These are phyloP conservation scores for Cairina moschata DNA, from an alignment of 2,113 vertebrate species.

Conservation along the genomic window DNA sequence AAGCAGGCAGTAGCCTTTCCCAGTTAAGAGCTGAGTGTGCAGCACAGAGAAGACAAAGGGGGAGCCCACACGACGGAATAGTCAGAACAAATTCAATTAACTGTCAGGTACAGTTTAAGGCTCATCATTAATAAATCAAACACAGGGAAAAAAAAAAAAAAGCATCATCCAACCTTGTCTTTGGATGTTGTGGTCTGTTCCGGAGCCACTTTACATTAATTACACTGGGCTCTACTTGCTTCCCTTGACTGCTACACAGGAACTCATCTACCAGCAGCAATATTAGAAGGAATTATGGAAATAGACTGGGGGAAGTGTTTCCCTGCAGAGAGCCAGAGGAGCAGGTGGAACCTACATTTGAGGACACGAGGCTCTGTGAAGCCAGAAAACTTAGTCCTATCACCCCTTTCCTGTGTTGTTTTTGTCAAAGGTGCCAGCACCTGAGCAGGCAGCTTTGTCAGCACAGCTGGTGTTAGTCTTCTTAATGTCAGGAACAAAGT, in stretches of 20 bases:
- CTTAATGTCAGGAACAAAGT: neutral
- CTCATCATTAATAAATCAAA: conserved; percentile 28
- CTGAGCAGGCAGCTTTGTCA: neutral
- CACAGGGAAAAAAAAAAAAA: neutral
- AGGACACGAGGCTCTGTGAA: neutral
- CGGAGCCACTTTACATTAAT: neutral
- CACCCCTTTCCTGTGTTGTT: neutral
- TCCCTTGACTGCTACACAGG: neutral
- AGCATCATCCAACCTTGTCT: neutral
- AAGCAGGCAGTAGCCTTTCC: neutral
- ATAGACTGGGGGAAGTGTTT: neutral
- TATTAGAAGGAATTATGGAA: neutral
- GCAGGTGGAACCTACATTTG: neutral
- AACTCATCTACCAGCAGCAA: neutral
- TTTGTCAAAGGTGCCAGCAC: neutral
- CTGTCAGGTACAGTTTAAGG: neutral
- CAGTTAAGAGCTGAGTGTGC: neutral
- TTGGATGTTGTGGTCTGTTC: neutral
- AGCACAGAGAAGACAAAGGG: neutral
- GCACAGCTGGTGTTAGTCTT: neutral
- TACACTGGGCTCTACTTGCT: neutral
- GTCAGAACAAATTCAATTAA: conserved; percentile 21
- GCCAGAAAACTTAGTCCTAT: neutral
- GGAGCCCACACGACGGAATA: neutral
- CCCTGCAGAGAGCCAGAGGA: neutral